Base-by-base conservation (phyloP, 2,888 invertebrate genomes). In the Drosophila seclusa region DNA sequence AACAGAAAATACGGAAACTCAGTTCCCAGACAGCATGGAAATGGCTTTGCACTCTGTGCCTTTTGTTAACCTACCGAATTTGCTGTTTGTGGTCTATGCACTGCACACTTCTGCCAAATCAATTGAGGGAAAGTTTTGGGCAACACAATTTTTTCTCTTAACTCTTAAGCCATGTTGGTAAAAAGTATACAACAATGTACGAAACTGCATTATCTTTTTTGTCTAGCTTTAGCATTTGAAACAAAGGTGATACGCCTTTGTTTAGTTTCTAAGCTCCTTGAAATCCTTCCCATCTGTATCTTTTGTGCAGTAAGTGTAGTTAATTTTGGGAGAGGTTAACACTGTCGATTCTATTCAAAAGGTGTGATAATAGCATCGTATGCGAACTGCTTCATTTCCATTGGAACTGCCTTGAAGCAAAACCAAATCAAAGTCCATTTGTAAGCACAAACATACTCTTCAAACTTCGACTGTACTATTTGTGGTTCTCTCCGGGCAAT, bases 341-440 rank as follows among this genome's bases (percentile, higher is more conserved):
- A 48, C 53, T 68, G 62, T 68, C 59, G 59, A 38, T 29, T 65
- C 49, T 45, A 2, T 55, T 59, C 45, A 42, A 34, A 8, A 18
- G 13, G 65, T 71, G 70, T 65, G 32, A 21, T 36, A 45, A 21
- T 24, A 27, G 42, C 55, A 49, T 50, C 27, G 27, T 18, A 10
- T 31, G 11, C 16, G 16, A 38, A 57, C 32, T 68, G 36, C 50
- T 73, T 64, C 54, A 74, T 72, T 57, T 62, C 50, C 67, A 83
- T 73, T 70, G 54, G 52, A 38, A 54, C 36, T 29, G 54, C 59
- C 58, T 54, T 27, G 42, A 24, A 24, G 54, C 24, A 40, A 59
- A 59, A 21, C 60, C 58, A 24, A 81, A 78, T 81, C 65, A 76
- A 86, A 72, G 79, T 62, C 62, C 66, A 62, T 62, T 69, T 68